Evolutionary conservation across 1,140 invertebrate species (phyloP), one percentile per base, ranked within the genome.

Genomic region (Phortica variegata): DNA sequence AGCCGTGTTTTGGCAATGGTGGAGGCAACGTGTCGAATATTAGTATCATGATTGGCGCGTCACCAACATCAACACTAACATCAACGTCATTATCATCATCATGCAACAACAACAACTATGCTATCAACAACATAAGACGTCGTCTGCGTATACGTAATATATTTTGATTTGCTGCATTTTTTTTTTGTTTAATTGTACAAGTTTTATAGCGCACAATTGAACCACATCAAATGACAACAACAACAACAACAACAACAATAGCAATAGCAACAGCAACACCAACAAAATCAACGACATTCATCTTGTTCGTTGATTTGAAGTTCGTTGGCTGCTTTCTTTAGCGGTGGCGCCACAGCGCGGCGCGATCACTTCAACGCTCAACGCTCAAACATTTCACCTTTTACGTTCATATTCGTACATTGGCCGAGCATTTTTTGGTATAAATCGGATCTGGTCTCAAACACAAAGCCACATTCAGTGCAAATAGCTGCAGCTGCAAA

Each of bases 361-460:
- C n/a, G n/a, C n/a, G n/a, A n/a, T n/a, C n/a, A n/a, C n/a, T 49
- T 33, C 32, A 31, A 23, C 45, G 45, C 43, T 50, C 4, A 6
- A 34, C 32, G 4, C 13, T 56, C 50, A 52, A 51, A 60, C 54
- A 36, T 62, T 65, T 65, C 60, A 54, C 63, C 59, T 38, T 38
- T 38, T 16, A 41, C 36, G 20, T 41, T 26, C 23, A 3, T 18
- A 17, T 36, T 19, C 16, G 20, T 23, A n/a, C 33, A 20, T 47
- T 31, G 17, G 20, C 21, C 21, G 23, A 31, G 12, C 20, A 40
- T 10, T 32, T 54, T 56, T 36, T 51, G 65, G 61, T 73, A 73
- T 73, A 73, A 73, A 73, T 73, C 70, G 70, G 60, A 73, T 73
- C 70, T 73, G 70, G 70, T 66, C 56, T 37, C 65, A 51, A 55